phyloP scores from a whole-genome alignment of 1,140 invertebrate species.

The Tetramorium simillimum region DNA sequence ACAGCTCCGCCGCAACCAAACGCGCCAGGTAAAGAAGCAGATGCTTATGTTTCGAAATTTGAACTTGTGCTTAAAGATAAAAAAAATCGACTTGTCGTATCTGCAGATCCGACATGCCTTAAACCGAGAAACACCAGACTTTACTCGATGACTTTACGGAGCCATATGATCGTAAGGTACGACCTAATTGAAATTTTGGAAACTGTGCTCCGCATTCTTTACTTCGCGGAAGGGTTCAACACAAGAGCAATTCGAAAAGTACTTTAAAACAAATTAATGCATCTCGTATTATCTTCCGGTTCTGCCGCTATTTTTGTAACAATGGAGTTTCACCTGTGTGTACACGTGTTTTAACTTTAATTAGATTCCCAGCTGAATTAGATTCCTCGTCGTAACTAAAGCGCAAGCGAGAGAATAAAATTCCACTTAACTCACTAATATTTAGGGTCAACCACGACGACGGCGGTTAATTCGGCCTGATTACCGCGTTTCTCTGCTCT shows the following conservation, averaged over 20 bases:
- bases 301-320: not conserved
- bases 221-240: not conserved
- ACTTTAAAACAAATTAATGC: not conserved
- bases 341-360: not conserved
- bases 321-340: not conserved
- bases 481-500: constrained; percentile 27
- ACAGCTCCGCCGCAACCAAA: constrained; percentile 10
- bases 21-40: not conserved
- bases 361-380: not conserved
- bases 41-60: not conserved
- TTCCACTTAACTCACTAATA: constrained; percentile 25
- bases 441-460: constrained; percentile 1
- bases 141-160: not conserved
- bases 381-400: not conserved
- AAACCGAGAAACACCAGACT: not conserved
- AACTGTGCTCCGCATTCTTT: not conserved
- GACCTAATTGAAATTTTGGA: not conserved
- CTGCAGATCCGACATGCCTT: not conserved
- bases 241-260: not conserved
- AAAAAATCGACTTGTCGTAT: not conserved
- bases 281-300: not conserved
- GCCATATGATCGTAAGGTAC: too few relatives aligned
- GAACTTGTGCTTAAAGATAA: not conserved
- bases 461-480: constrained; percentile 28
- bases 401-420: not conserved